Evolutionary conservation across 2,888 invertebrate species (phyloP), one percentile per base, ranked within the genome.

Genomic region (Tuberolachnus salignus): DNA sequence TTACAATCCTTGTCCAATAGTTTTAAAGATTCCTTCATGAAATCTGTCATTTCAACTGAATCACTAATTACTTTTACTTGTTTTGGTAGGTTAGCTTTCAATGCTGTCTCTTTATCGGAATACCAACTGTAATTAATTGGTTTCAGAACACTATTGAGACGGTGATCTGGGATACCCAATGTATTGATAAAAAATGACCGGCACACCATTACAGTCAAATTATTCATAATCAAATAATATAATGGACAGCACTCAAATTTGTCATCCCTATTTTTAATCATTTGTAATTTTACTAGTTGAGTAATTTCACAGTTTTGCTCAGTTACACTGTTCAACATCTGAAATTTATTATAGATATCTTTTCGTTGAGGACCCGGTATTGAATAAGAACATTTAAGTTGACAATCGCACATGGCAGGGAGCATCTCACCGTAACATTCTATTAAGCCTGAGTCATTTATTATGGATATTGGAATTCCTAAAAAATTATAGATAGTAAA

Each of bases 261-360:
- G 23, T 13, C 9, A 53, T 53, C 19, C 21, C 0, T 0, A 3
- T 64, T 73, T 73, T 53, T 53, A 49, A 44, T 13, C 42, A 21
- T 53, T 4, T 21, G n/a, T 3, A 73, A 23, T 42, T 64, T 10
- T 16, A 73, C 42, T 26, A 51, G 23, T 64, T 53, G 42, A 63
- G 63, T 14, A 13, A 73, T 73, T 42, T 51, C 44, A 73, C 73
- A 73, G 14, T 73, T 73, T 44, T 64, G 73, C 23, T 73, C 63
- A 21, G n/a, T 42, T 3, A 53, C 26, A 73, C 19, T 63, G 13
- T n/a, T 4, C 13, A 64, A 73, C 42, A 51, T 11, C 2, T 53
- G 21, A 10, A 73, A 73, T 64, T 73, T 14, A 21, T 73, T 21
- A 53, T 64, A 64, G 23, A 64, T 44, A 8, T 64, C 6, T 51